phyloP scores from a whole-genome alignment of 2,888 invertebrate genomes.

The Andrena minutula region DNA sequence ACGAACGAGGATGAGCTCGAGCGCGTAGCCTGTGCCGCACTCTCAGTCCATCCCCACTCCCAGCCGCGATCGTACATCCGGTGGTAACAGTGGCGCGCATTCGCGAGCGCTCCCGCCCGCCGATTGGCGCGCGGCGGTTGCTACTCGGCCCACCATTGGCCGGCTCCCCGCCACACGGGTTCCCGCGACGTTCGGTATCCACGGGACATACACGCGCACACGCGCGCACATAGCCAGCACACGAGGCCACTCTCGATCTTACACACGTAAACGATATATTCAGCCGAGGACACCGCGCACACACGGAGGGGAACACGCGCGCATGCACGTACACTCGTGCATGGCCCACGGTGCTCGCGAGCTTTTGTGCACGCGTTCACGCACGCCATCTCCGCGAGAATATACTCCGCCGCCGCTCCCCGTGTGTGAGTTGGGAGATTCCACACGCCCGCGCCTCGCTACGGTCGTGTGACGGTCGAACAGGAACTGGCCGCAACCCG shows the following conservation, averaged over 20 bases:
- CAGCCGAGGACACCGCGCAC: constrained; percentile 35
- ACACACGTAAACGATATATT: constrained; percentile 26
- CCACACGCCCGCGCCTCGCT: constrained; percentile 58
- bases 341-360: constrained; percentile 22
- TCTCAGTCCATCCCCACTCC: constrained; percentile 77
- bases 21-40: constrained; percentile 81
- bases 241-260: constrained; percentile 51
- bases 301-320: constrained; percentile 3
- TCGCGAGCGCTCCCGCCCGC: constrained; percentile 61
- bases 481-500: constrained; percentile 78
- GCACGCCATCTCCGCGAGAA: not conserved
- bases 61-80: constrained; percentile 65
- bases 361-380: constrained; percentile 8
- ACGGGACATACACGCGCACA: constrained; percentile 29
- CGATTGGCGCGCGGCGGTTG: constrained; percentile 68
- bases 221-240: constrained; percentile 35
- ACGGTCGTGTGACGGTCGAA: constrained; percentile 75
- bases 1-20: constrained; percentile 82
- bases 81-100: constrained; percentile 75
- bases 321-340: constrained; percentile 9
- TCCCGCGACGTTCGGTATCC: constrained; percentile 66
- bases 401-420: not conserved
- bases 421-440: constrained; percentile 43
- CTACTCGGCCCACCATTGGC: constrained; percentile 63
- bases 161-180: constrained; percentile 60